phyloP scores from a whole-genome alignment of 2,113 vertebrate species.

The Melanerpes aurifrons region DNA sequence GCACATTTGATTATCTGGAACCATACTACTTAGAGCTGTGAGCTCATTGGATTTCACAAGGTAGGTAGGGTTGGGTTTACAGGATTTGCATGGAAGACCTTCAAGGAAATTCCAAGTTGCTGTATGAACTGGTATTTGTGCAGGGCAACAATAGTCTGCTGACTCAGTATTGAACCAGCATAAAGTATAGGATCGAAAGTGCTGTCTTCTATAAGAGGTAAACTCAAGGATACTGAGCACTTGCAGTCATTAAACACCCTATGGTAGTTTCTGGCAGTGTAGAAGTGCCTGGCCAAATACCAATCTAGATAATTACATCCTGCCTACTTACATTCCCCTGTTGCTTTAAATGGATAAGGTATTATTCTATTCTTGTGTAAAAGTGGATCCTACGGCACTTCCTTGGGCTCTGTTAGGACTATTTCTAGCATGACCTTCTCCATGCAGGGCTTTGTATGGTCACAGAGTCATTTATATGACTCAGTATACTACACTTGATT shows the following conservation, averaged over 20 bases:
- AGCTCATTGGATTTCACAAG: not conserved
- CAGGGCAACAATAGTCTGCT: not conserved
- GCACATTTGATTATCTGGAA: not conserved
- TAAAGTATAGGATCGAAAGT: not conserved
- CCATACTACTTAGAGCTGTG: not conserved
- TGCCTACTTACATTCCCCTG: slow-evolving; percentile 64
- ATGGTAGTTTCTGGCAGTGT: slow-evolving; percentile 16
- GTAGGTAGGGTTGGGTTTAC: not conserved
- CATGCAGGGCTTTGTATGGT: not conserved
- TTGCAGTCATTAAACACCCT: not conserved
- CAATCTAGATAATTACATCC: slow-evolving; percentile 53
- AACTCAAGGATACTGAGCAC: not conserved
- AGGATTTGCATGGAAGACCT: slow-evolving; percentile 22
- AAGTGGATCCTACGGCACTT: slow-evolving; percentile 27
- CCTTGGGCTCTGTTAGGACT: slow-evolving; percentile 12
- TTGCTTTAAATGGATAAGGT: slow-evolving; percentile 60
- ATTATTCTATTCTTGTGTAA: slow-evolving; percentile 62
- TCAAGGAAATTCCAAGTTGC: slow-evolving; percentile 22
- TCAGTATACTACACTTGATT: not conserved
- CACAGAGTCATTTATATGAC: not conserved
- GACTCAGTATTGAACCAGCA: not conserved
- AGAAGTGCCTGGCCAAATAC: slow-evolving; percentile 44
- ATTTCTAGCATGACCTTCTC: slow-evolving; percentile 58
- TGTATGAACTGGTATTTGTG: not conserved
- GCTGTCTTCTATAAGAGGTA: slow-evolving; percentile 4